Base-by-base conservation (phyloP, 2,888 invertebrate species). In the Sericinus montela region DNA sequence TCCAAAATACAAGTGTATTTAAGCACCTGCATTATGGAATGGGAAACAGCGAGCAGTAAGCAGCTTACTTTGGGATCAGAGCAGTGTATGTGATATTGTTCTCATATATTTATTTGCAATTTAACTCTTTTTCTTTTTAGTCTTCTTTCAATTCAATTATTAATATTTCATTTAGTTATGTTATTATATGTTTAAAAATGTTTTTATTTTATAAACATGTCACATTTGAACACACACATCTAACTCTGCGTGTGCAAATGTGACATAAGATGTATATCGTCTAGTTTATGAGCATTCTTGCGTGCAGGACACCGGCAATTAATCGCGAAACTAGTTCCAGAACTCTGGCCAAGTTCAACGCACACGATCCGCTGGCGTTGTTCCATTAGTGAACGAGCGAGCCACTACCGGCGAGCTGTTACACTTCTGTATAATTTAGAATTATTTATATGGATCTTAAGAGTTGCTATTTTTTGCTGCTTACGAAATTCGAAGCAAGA, bases 371-470 rank as follows among this genome's bases (percentile, higher is more conserved):
- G 19, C 39, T 49, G 49, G 49, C 49, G 15, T 7, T n/a, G 8
- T 5, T 39, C 49, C 49, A 49, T 44, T 34, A 34, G 25, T 41
- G 42, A 16, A 42, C 36, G 45, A 19, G 32, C 41, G 32, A 38
- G 2, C 13, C n/a, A 30, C 30, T 15, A 19, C 10, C 23, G 15
- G 11, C 29, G 19, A 10, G n/a, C 30, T 11, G 36, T 44, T 44
- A 44, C 34, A 39, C 44, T 49, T 49, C 49, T 39, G 40, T 48
- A 29, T 49, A 44, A 44, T 44, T 39, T 39, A 44, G 44, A 39
- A 39, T 28, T 35, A 44, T 44, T 39, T 48, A 42, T 30, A 37
- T 19, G 1, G 15, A 14, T 13, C 32, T 34, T 13, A 15, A 10
- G 4, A 23, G 30, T 32, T n/a, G n/a, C n/a, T 23, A 38, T 39